These are phyloP conservation scores for Heliornis fulica DNA, from an alignment of 2,113 vertebrate genomes.

Conservation along the genomic window DNA sequence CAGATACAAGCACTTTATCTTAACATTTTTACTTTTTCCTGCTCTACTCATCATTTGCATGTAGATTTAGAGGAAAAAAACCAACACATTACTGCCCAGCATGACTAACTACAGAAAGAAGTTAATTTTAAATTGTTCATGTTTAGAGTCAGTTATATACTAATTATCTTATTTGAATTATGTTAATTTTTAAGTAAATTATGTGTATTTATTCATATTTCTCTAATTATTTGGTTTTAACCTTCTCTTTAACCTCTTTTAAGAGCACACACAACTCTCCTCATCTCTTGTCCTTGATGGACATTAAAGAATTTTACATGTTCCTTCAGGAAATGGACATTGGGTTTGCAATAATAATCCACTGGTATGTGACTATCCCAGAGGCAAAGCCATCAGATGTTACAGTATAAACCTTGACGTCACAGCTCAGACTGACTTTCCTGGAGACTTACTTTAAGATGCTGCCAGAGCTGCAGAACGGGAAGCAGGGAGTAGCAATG, in stretches of 20 bases:
- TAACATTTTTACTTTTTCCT: neutral
- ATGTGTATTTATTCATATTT: neutral
- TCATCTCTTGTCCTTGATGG: neutral
- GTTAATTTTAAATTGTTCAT: neutral
- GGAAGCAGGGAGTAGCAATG: neutral
- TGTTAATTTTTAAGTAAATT: neutral
- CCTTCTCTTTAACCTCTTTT: neutral
- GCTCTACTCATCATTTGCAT: neutral
- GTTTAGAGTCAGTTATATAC: neutral
- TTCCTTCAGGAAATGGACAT: neutral
- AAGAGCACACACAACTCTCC: neutral
- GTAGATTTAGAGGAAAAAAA: neutral
- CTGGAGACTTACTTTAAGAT: neutral
- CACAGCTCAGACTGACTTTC: neutral
- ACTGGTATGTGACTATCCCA: neutral
- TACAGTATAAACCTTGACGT: neutral
- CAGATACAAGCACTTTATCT: neutral
- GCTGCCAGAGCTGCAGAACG: neutral
- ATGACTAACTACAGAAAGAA: neutral
- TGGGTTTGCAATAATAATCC: neutral
- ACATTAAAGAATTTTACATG: neutral
- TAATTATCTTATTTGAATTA: neutral
- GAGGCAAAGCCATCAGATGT: neutral
- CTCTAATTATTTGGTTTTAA: neutral
- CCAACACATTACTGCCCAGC: neutral